These are phyloP conservation scores for Malurus alboscapulatus DNA, from an alignment of 2,113 vertebrate species.

Conservation along the genomic window DNA sequence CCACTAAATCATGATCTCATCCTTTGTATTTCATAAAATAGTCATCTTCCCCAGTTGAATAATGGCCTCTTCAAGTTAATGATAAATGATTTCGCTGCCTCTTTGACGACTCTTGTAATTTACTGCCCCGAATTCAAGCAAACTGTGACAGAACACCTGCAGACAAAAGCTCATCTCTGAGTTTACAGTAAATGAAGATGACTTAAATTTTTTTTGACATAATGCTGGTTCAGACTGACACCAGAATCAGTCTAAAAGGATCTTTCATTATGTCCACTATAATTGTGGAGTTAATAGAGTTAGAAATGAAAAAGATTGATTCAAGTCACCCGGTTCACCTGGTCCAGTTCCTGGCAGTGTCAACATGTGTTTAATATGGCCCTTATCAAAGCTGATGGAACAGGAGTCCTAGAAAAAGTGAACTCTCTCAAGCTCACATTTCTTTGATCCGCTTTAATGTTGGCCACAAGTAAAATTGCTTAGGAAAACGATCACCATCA, in stretches of 20 bases:
- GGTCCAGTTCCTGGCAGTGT: not conserved
- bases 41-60: constrained; percentile 54
- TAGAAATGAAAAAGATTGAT: constrained; percentile 13
- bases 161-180: constrained; percentile 34
- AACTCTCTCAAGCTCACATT: not conserved
- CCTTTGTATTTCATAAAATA: constrained; percentile 59
- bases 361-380: not conserved
- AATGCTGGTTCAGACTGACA: constrained; percentile 11
- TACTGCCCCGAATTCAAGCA: constrained; percentile 36
- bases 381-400: not conserved
- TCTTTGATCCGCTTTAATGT: not conserved
- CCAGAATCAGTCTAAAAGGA: constrained; percentile 1
- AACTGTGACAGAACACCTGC: constrained; percentile 39
- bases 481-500: not conserved
- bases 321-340: not conserved
- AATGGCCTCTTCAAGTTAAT: constrained; percentile 63
- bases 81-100: constrained; percentile 59
- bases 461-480: not conserved
- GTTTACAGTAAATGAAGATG: constrained; percentile 51
- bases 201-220: constrained; percentile 40
- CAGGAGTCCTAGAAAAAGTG: not conserved
- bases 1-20: constrained; percentile 68
- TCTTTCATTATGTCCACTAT: constrained; percentile 16
- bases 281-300: constrained; percentile 18
- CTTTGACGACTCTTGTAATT: constrained; percentile 51